Evolutionary conservation across 2,797 vertebrate species (phyloP).

Genomic region (Chelonia mydas): DNA sequence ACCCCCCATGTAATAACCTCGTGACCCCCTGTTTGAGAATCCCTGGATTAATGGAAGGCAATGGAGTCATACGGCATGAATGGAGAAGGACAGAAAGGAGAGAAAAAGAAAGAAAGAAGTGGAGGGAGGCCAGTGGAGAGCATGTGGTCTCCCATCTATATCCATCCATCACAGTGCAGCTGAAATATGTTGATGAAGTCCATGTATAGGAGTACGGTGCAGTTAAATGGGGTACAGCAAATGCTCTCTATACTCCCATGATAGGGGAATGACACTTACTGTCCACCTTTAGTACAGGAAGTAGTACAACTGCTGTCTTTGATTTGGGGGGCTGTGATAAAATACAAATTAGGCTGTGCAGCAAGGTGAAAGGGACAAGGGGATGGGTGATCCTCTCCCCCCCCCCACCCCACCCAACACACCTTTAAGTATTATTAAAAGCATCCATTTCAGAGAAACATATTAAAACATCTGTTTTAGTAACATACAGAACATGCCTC

Average conservation of each 20-base stretch:
- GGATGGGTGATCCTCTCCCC: rapidly evolving
- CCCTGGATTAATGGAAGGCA: not conserved
- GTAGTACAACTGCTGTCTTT: not conserved
- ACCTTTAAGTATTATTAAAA: not conserved
- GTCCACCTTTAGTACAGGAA: slow-evolving; percentile 80
- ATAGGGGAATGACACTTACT: slow-evolving; percentile 85
- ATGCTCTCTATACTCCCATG: slow-evolving; percentile 82
- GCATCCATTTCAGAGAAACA: not conserved
- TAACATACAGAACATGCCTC: not conserved
- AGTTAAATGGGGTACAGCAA: slow-evolving; percentile 87
- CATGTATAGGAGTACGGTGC: slow-evolving; percentile 79
- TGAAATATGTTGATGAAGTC: slow-evolving; percentile 88
- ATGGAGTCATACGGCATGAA: not conserved
- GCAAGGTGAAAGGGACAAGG: not conserved
- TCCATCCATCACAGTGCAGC: slow-evolving; percentile 88
- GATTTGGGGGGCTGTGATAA: not conserved
- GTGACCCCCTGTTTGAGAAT: too few species aligned
- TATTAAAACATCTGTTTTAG: not conserved
- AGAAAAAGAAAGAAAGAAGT: not conserved
- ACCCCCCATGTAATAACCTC: too few species aligned
- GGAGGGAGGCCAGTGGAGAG: not conserved
- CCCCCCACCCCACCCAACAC: rapidly evolving
- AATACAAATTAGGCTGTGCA: not conserved
- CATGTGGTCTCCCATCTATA: slow-evolving; percentile 85
- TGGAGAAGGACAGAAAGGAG: not conserved